Conservation (phyloP, 30 jellyfish, hydroid and myxozoan species). For the Pelagia noctiluca region DNA sequence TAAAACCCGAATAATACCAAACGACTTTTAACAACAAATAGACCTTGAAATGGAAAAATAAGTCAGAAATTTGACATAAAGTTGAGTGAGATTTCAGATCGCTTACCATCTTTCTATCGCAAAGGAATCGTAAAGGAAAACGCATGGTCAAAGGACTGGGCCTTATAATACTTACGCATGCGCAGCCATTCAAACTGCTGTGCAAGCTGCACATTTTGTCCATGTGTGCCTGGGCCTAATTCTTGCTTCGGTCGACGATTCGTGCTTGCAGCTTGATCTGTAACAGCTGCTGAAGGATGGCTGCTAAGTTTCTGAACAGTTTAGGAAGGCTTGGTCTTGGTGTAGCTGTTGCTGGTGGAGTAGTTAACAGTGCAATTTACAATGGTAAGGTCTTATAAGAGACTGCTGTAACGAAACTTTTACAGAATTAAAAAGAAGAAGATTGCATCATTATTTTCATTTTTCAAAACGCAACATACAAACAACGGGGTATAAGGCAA, state of each 20-base stretch:
- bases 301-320: constrained; percentile 70
- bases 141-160: constrained; percentile 60
- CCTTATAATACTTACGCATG: constrained; percentile 47
- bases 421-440: no score
- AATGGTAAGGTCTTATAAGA: constrained; percentile 94
- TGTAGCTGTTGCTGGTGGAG: constrained; percentile 95
- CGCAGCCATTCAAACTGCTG: constrained; percentile 64
- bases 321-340: constrained; percentile 93
- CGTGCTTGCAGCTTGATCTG: constrained; percentile 5
- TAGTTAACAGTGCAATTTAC: constrained; percentile 87
- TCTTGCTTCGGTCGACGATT: background rate
- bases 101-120: constrained; percentile 69
- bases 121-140: constrained; percentile 63
- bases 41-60: no score
- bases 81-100: no score
- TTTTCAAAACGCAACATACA: no score
- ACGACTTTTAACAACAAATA: no score
- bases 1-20: no score
- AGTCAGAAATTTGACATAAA: no score
- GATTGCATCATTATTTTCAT: background rate
- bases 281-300: constrained; percentile 36
- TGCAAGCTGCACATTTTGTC: constrained; percentile 26
- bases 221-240: constrained; percentile 70
- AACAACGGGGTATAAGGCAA: no score
- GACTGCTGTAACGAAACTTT: no score